Evolutionary conservation across 2,888 invertebrate genomes (phyloP), one percentile per base, ranked within the genome.

Genomic region (Philhelius pedissequus): DNA sequence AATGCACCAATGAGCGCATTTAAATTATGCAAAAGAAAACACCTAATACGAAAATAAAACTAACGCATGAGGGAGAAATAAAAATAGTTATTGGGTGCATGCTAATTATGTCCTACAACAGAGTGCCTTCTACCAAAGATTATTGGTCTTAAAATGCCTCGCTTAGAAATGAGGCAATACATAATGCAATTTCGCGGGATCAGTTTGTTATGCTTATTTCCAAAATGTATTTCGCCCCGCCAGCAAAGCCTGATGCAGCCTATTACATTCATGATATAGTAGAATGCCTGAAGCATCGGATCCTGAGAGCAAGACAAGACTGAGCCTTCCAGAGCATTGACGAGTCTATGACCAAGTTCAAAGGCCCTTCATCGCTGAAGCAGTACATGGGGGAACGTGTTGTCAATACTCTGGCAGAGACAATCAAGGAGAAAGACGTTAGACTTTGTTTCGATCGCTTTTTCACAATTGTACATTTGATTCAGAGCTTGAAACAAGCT

Each of bases 381-480:
- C 32, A 32, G 32, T 32, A 32, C 32, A 32, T 32, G 3, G 32
- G 32, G 9, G 32, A 9, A 32, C 8, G 32, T 8, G 32, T 32
- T n/a, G n/a, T n/a, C n/a, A n/a, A n/a, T n/a, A n/a, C n/a, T n/a
- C 9, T 32, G 32, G 32, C 32, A 32, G 9, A 1, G 9, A 9
- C 32, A 9, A 32, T 32, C 8, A 32, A 32, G 9, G 9, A 32
- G 9, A 32, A 32, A 9, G 32, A 32, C 9, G 32, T 32, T 8
- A 32, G 9, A 8, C 9, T 32, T 9, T 32, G 32, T 32, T 32
- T 32, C 38, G 38, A 38, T 38, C 4, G 71, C 3, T 83, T 77
- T 48, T 84, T 83, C 54, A 84, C 77, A 38, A 76, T 52, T 30
- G 69, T 62, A 2, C 38, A 45, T 54, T 73, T 73, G 27, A 25